These are phyloP conservation scores for Drosophila seguyi DNA, from an alignment of 1,140 invertebrate species.

Conservation along the genomic window DNA sequence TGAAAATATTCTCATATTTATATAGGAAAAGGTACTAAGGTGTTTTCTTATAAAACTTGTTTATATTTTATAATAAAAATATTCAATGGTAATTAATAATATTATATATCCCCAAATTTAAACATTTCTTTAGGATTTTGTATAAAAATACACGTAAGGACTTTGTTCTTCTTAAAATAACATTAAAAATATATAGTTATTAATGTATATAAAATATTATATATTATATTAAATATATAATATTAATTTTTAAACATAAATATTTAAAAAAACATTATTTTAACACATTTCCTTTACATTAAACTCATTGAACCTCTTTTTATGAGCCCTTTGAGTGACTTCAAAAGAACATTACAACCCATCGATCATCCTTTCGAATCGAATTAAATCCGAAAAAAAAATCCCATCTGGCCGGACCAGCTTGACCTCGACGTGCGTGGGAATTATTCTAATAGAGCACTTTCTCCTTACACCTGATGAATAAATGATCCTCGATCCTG, in stretches of 20 bases:
- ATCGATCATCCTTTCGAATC: constrained; percentile 21
- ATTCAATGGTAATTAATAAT: not conserved
- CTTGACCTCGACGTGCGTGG: constrained; percentile 36
- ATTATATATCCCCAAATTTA: not conserved
- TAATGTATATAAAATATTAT: not conserved
- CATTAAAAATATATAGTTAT: not conserved
- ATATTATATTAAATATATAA: no score
- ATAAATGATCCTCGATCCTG: not conserved
- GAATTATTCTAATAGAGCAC: constrained; percentile 47
- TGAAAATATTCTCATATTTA: not conserved
- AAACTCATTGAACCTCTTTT: not conserved
- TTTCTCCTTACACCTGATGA: constrained; percentile 42
- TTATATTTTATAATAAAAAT: not conserved
- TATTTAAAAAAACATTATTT: no score
- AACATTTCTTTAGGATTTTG: not conserved
- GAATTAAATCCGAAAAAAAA: not conserved
- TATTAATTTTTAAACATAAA: no score
- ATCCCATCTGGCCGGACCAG: constrained; percentile 23
- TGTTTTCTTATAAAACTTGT: not conserved
- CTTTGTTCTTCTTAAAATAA: not conserved
- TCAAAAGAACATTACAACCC: not conserved
- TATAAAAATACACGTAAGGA: not conserved
- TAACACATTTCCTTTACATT: not conserved
- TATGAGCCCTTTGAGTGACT: not conserved
- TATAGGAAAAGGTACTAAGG: not conserved